A percentile compares a stretch with the other conserved stretches of the same genome.
Evolutionary conservation across 2,113 vertebrate species (phyloP).

Genomic region (Pseudonaja textilis): DNA sequence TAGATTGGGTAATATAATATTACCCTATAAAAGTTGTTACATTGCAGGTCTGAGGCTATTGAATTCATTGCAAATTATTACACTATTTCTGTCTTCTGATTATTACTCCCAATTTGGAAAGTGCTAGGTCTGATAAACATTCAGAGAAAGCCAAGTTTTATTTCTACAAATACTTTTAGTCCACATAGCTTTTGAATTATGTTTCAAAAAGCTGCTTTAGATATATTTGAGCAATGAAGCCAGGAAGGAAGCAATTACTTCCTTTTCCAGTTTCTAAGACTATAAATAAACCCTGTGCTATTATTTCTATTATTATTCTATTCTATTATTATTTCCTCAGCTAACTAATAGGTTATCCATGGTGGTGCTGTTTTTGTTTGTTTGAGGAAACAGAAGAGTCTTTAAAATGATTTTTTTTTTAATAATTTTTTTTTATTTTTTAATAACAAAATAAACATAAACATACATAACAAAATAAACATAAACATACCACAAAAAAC

Average conservation of each 20-base stretch:
- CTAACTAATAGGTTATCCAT: background rate
- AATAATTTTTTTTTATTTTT: too few species aligned
- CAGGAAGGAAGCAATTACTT: background rate
- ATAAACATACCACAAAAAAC: too few species aligned
- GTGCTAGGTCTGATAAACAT: background rate
- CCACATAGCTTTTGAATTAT: background rate
- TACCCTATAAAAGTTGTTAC: background rate
- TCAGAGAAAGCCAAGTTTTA: background rate
- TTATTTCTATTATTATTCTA: too few species aligned
- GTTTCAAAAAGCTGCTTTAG: background rate
- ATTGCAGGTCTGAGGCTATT: background rate
- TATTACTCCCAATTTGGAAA: background rate
- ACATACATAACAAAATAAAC: too few species aligned
- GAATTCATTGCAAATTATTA: background rate
- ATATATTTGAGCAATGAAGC: background rate
- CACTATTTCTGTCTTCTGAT: background rate
- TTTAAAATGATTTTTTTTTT: constrained; percentile 9
- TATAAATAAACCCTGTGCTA: background rate
- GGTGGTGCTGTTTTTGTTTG: constrained; percentile 3
- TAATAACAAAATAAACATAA: too few species aligned
- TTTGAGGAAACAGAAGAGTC: background rate
- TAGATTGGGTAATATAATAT: background rate
- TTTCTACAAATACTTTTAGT: background rate
- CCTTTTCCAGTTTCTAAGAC: background rate
- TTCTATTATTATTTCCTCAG: background rate